A percentile compares a stretch with the other conserved stretches of the same genome.
Conservation (phyloP, 2,888 invertebrate species). For the Camponotus fellah region DNA sequence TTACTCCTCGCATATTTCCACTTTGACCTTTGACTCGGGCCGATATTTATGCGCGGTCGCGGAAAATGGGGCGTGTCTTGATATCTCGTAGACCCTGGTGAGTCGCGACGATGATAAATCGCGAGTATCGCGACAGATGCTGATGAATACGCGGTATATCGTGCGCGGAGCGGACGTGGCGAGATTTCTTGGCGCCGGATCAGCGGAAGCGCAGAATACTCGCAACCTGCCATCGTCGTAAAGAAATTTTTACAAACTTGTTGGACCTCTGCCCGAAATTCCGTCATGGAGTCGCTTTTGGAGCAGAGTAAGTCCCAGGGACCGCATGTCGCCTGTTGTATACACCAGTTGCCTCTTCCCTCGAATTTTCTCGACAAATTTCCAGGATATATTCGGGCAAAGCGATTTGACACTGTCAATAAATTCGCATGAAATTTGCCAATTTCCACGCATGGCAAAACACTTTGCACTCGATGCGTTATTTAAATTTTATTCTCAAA, state of each 20-base stretch:
- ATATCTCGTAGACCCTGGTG: background rate
- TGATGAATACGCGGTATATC: conserved; percentile 11
- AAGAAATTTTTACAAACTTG: background rate
- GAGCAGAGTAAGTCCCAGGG: conserved; percentile 45
- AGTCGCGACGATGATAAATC: background rate
- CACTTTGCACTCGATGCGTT: background rate
- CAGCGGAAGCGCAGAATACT: conserved; percentile 9
- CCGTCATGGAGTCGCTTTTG: conserved; percentile 46
- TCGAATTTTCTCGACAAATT: conserved; percentile 8
- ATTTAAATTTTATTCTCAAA: conserved; percentile 8
- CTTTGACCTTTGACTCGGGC: conserved; percentile 31
- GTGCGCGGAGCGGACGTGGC: background rate
- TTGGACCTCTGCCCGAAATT: conserved; percentile 59
- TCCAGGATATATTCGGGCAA: background rate
- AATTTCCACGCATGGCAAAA: conserved; percentile 24
- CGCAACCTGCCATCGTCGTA: background rate
- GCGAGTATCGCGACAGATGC: background rate
- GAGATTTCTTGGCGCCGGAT: conserved; percentile 6
- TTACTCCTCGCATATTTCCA: conserved; percentile 10
- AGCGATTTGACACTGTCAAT: background rate
- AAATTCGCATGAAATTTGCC: conserved; percentile 15
- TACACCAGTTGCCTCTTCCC: background rate
- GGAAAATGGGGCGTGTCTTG: background rate
- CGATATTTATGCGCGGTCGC: background rate
- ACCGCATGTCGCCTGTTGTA: conserved; percentile 18